Base-by-base conservation (phyloP, 2,888 invertebrate species). In the Leucozona laternaria region DNA sequence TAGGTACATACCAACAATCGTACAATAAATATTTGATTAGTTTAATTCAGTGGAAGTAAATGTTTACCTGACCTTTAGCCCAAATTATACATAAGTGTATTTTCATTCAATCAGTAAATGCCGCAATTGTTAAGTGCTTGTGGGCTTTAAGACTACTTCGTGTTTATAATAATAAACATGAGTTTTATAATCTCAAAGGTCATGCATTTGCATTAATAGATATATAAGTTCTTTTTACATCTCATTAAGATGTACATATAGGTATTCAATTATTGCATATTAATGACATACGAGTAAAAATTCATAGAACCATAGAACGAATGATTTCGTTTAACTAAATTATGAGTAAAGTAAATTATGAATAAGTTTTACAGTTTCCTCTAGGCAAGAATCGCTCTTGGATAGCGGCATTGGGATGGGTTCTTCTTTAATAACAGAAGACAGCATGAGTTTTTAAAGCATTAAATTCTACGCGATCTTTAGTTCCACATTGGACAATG, bases 11-110 rank as follows among this genome's bases (percentile, higher is more conserved):
- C 8, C 0, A 7, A 31, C 7, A 31, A 17, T 53, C n/a, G 10
- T 10, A 31, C 43, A 22, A 71, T 71, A 70, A 78, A 78, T 70
- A 71, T 78, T 78, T 78, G 71, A 78, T 78, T 58, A 48, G 10
- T 13, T n/a, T 58, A 73, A 60, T 40, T 37, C 15, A 60, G 60
- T 60, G 60, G 60, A 22, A 60, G 11, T 20, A 40, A 40, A 60
- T 60, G 60, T 60, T 60, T 60, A 60, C 60, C 8, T 60, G 40
- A 60, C 60, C 60, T 60, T 60, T 60, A 40, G 60, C 40, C 20
- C 4, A 37, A 58, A 53, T 25, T 25, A 53, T 11, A 57, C 17
- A 58, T 58, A 20, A 4, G 20, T 37, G 8, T n/a, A 60, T 15
- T 58, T 37, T 13, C 8, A 60, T 60, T 60, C 60, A 60, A 60